These are phyloP conservation scores for Harpagoxenus sublaevis DNA, from an alignment of 2,888 invertebrate species.

Conservation along the genomic window DNA sequence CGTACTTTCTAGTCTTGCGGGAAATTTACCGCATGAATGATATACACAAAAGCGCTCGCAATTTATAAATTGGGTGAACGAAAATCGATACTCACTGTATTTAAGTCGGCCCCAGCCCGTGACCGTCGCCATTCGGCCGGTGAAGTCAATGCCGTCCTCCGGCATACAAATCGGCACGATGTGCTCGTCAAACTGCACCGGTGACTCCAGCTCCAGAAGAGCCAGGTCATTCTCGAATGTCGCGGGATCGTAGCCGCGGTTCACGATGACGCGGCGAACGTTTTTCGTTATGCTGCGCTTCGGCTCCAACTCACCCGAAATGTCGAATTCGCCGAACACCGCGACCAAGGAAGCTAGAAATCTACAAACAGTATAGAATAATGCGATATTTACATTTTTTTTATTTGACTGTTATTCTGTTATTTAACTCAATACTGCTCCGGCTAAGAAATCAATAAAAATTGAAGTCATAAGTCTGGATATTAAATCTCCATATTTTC, in stretches of 20 bases:
- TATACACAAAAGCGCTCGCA: background rate
- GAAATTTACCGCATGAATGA: slow-evolving; percentile 18
- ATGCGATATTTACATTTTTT: background rate
- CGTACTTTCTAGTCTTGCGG: slow-evolving; percentile 40
- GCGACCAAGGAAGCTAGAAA: slow-evolving; percentile 96
- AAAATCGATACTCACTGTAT: slow-evolving; percentile 88
- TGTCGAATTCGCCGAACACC: slow-evolving; percentile 96
- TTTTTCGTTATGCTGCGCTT: slow-evolving; percentile 93
- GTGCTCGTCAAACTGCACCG: slow-evolving; percentile 94
- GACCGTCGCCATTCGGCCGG: slow-evolving; percentile 95
- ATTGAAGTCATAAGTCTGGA: background rate
- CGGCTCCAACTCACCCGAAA: slow-evolving; percentile 94
- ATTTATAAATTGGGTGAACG: background rate
- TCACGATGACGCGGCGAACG: slow-evolving; percentile 95
- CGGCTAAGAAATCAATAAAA: background rate
- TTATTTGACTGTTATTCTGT: background rate
- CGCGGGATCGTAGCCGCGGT: slow-evolving; percentile 95
- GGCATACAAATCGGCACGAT: slow-evolving; percentile 98
- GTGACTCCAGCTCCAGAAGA: slow-evolving; percentile 93
- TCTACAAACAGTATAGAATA: slow-evolving; percentile 85
- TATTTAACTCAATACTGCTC: background rate
- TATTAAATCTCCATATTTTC: background rate
- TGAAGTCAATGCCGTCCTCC: slow-evolving; percentile 92
- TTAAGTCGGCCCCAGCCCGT: slow-evolving; percentile 97
- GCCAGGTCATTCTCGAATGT: slow-evolving; percentile 98